A percentile compares a stretch with the other conserved stretches of the same genome.
Evolutionary conservation across 2,888 invertebrate species (phyloP).

Genomic region (Synanthedon formicaeformis): DNA sequence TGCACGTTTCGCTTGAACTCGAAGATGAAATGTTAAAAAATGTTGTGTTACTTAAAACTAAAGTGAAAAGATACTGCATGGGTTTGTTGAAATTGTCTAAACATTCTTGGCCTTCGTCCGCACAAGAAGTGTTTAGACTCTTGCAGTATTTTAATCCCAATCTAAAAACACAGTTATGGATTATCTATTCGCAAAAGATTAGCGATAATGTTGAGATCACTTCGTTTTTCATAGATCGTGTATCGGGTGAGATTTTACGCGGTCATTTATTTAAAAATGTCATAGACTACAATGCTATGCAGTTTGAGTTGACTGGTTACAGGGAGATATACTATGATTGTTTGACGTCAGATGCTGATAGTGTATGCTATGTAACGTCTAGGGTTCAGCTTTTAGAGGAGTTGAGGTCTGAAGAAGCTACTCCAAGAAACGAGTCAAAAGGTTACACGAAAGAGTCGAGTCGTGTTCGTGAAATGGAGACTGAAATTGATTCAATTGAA

Average conservation of each 20-base stretch:
- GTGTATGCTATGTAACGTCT: conserved; percentile 44
- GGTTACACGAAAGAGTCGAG: conserved; percentile 1
- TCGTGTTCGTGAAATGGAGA: not conserved
- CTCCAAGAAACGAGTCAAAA: conserved; percentile 23
- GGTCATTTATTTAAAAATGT: conserved; percentile 52
- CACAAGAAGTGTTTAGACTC: conserved; percentile 47
- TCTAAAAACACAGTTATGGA: conserved; percentile 43
- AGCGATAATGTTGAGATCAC: conserved; percentile 35
- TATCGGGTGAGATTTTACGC: conserved; percentile 52
- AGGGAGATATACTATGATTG: conserved; percentile 54
- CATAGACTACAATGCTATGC: conserved; percentile 52
- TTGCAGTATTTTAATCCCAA: conserved; percentile 57
- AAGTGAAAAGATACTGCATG: conserved; percentile 47
- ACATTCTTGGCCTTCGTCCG: conserved; percentile 42
- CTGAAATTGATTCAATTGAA: conserved; percentile 1
- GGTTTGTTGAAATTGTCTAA: conserved; percentile 46
- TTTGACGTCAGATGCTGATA: conserved; percentile 38
- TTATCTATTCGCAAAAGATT: conserved; percentile 43
- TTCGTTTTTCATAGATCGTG: conserved; percentile 45
- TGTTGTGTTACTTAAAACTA: conserved; percentile 41
- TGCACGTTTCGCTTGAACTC: conserved; percentile 45
- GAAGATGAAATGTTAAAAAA: conserved; percentile 49
- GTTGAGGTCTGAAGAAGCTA: conserved; percentile 29
- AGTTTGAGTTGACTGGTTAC: conserved; percentile 51
- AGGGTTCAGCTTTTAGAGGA: conserved; percentile 47